Evolutionary conservation across 1,140 invertebrate species (phyloP).

Genomic region (Coptotermes formosanus): DNA sequence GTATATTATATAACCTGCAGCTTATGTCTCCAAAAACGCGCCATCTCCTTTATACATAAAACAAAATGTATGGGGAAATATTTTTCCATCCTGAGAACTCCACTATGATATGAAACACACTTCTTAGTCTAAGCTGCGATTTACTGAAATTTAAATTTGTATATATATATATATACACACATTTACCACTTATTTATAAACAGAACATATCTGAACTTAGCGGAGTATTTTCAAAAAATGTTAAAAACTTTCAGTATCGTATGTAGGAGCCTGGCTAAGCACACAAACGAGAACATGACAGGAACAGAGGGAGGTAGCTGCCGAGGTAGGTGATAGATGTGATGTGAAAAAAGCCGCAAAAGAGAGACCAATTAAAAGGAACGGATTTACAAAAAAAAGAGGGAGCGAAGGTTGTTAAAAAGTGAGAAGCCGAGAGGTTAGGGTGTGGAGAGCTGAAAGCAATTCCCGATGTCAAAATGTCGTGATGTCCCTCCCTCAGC

Average conservation of each 20-base stretch:
- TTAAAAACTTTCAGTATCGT: not conserved
- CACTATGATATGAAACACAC: too few species aligned
- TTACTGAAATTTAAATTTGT: too few species aligned
- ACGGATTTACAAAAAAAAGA: not conserved
- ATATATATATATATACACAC: too few species aligned
- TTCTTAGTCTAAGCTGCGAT: too few species aligned
- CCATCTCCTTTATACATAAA: too few species aligned
- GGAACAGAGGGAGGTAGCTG: not conserved
- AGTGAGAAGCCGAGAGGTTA: not conserved
- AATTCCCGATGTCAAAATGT: not conserved
- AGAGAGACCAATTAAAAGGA: constrained; percentile 12
- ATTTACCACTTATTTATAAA: too few species aligned
- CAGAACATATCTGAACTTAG: too few species aligned
- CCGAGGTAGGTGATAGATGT: not conserved
- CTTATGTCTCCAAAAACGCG: too few species aligned
- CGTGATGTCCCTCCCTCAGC: not conserved
- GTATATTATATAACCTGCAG: too few species aligned
- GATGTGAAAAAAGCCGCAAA: not conserved
- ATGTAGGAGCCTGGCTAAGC: not conserved
- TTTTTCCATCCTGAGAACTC: too few species aligned
- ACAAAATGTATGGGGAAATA: too few species aligned
- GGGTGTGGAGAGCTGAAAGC: not conserved
- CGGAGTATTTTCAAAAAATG: too few species aligned
- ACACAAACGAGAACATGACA: not conserved
- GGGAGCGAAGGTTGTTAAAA: not conserved